Evolutionary conservation across 2,113 vertebrate genomes (phyloP), one percentile per base, ranked within the genome.

Genomic region (Mionectes macconnelli): DNA sequence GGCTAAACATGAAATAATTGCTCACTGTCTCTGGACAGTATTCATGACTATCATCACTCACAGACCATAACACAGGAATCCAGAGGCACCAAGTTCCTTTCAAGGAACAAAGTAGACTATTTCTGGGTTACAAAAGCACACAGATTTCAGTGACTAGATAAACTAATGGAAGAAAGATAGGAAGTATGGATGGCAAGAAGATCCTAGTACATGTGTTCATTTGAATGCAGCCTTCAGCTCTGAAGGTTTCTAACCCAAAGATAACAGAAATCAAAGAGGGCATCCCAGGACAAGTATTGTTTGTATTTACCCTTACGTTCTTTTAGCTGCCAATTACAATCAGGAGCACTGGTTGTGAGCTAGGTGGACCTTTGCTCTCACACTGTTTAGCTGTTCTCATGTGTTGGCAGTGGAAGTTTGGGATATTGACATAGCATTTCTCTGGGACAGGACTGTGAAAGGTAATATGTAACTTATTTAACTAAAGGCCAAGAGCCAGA

Each of bases 391-490:
- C 30, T 84, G 59, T 55, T 95, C 45, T 86, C 57, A 18, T 80
- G 23, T 77, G 69, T 87, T 90, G 75, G 64, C 52, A 77, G 35
- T 37, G n/a, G 90, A 70, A 75, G 50, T 31, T 30, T 88, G 64
- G 79, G 35, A 30, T 90, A 72, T 70, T 88, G 64, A 63, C 90
- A 90, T 5, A 84, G 64, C 79, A 68, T 84, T 94, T 92, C 37
- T 81, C 59, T 68, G 60, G 40, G 4, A 63, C n/a, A 53, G 52
- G 82, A 90, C 67, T 88, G 67, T 86, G 79, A 88, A 90, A 94
- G 14, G 35, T 95, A 91, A 96, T 95, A 69, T 19, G 47, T 93
- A 84, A 97, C 79, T 86, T 67, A 75, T 70, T 95, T 94, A 88
- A 96, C 92, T 77, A 53, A 87, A 82, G 62, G 37, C 64, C 52